phyloP scores from a whole-genome alignment of 2,113 vertebrate genomes.

The Mugil cephalus region DNA sequence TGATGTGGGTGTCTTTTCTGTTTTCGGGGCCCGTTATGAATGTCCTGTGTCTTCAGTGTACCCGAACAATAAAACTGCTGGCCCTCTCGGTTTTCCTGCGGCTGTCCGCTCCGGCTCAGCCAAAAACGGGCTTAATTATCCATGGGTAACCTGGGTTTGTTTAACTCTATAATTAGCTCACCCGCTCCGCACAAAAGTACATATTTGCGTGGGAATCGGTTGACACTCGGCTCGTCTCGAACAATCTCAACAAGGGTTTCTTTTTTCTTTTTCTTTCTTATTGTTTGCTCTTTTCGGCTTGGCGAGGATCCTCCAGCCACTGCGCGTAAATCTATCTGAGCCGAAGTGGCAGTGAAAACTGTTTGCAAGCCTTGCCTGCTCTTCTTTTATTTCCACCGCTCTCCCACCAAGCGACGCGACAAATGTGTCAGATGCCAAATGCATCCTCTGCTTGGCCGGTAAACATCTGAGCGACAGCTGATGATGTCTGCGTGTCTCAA shows the following conservation, averaged over 20 bases:
- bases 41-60: background rate
- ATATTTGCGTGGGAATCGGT: conserved; percentile 54
- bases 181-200: conserved; percentile 49
- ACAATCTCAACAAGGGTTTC: conserved; percentile 8
- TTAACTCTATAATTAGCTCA: conserved; percentile 71
- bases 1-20: background rate
- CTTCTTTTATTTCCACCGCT: background rate
- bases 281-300: background rate
- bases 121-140: conserved; percentile 58
- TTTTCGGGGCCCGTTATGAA: background rate
- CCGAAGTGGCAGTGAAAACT: conserved; percentile 12
- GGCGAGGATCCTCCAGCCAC: conserved; percentile 29
- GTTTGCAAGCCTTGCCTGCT: conserved; percentile 3
- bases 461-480: conserved; percentile 72
- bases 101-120: conserved; percentile 48
- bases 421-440: conserved; percentile 67
- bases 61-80: conserved; percentile 18
- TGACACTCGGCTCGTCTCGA: conserved; percentile 55
- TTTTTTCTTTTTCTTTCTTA: background rate
- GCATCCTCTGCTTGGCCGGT: conserved; percentile 47
- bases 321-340: conserved; percentile 29
- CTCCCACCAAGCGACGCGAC: conserved; percentile 40
- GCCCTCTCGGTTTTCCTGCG: conserved; percentile 45
- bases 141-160: conserved; percentile 64
- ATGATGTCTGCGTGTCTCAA: conserved; percentile 48